Conservation (phyloP, 2,797 vertebrate species). For the Anniella stebbinsi region DNA sequence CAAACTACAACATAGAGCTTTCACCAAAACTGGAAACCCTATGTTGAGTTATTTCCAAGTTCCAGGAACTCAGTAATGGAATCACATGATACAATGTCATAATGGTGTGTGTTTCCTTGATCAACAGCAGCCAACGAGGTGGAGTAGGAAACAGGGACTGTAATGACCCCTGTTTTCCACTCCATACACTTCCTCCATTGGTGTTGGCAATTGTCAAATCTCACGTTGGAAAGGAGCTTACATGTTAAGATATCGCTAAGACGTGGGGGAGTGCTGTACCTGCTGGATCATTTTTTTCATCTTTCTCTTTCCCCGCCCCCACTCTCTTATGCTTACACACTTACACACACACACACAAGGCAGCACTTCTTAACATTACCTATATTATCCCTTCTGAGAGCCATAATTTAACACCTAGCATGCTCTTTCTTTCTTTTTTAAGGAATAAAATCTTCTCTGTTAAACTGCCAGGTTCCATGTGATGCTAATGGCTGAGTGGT, state of each 20-base stretch:
- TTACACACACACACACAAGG: background rate
- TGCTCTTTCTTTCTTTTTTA: no score
- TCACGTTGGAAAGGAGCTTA: background rate
- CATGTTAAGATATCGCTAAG: background rate
- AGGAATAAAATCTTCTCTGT: slow-evolving; percentile 52
- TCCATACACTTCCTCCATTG: background rate
- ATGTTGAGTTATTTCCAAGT: background rate
- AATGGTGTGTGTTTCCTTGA: background rate
- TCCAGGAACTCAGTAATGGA: background rate
- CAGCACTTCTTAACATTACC: background rate
- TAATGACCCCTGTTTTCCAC: background rate
- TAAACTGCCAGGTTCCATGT: slow-evolving; percentile 67
- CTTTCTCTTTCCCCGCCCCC: background rate
- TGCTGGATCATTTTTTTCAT: background rate
- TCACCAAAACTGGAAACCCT: no score
- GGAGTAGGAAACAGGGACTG: background rate
- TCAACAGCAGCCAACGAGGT: background rate
- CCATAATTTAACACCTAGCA: slow-evolving; percentile 3
- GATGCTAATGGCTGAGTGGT: slow-evolving; percentile 68
- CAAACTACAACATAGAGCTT: no score
- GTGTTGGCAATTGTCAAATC: background rate
- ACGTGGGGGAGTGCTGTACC: background rate
- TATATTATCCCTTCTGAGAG: background rate
- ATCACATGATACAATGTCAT: background rate
- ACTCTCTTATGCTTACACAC: no score